These are phyloP conservation scores for Falcunculus frontatus DNA, from an alignment of 2,113 vertebrate species.

Conservation along the genomic window DNA sequence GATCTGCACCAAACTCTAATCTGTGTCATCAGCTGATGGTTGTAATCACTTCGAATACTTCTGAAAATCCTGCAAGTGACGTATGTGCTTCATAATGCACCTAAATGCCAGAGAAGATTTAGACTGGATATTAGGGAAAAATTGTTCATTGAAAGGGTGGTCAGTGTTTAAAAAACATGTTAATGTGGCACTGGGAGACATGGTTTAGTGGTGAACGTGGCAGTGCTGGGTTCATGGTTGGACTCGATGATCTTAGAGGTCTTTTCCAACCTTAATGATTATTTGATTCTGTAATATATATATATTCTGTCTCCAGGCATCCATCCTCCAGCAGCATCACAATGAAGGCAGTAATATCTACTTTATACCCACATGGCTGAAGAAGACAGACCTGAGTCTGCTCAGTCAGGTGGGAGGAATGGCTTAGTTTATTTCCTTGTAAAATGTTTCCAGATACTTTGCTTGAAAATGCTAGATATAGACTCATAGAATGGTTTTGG, in stretches of 20 bases:
- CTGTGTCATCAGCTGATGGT: background rate
- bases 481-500: background rate
- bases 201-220: background rate
- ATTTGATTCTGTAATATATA: background rate
- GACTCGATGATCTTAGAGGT: rapidly evolving
- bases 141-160: background rate
- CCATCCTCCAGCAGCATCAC: background rate
- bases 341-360: background rate
- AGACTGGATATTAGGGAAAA: background rate
- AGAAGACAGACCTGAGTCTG: background rate
- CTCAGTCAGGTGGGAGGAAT: background rate
- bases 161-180: background rate
- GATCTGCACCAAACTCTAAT: background rate
- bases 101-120: background rate
- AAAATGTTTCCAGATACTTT: background rate
- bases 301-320: background rate
- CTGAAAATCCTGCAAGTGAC: background rate
- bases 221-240: background rate
- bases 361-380: background rate
- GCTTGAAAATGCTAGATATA: background rate
- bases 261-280: background rate
- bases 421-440: background rate
- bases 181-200: background rate
- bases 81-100: background rate
- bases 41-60: background rate